Evolutionary conservation across 2,888 invertebrate genomes (phyloP).

Genomic region (Polylopha cassiicola): DNA sequence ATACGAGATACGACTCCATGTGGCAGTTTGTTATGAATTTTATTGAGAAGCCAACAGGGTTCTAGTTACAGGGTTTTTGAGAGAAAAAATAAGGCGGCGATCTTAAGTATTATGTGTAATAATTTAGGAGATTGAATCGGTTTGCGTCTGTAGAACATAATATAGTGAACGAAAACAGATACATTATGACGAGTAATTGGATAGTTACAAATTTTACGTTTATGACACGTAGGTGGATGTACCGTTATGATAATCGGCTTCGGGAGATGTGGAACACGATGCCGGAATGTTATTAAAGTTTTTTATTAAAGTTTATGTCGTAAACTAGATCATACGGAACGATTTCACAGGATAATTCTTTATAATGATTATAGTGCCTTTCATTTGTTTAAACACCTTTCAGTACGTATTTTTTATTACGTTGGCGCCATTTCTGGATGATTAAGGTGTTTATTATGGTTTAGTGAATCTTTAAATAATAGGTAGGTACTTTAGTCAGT

Average conservation of each 20-base stretch:
- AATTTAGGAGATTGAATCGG: conserved; percentile 58
- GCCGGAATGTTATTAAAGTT: conserved; percentile 64
- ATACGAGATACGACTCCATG: conserved; percentile 70
- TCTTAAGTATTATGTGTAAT: conserved; percentile 55
- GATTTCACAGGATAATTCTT: conserved; percentile 30
- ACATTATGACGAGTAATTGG: conserved; percentile 48
- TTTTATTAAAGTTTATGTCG: conserved; percentile 61
- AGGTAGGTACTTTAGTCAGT: too few relatives aligned
- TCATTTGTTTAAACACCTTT: conserved; percentile 22
- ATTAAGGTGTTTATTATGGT: conserved; percentile 10
- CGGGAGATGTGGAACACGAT: conserved; percentile 47
- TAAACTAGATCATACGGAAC: conserved; percentile 56
- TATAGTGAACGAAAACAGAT: conserved; percentile 50
- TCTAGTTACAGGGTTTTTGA: conserved; percentile 64
- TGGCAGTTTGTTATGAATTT: conserved; percentile 76
- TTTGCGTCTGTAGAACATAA: conserved; percentile 33
- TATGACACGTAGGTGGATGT: conserved; percentile 43
- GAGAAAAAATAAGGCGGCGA: conserved; percentile 49
- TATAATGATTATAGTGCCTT: conserved; percentile 20
- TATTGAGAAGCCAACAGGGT: conserved; percentile 65
- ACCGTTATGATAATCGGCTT: conserved; percentile 53
- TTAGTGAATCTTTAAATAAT: not conserved
- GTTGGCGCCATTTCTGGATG: conserved; percentile 45
- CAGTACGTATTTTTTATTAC: conserved; percentile 38
- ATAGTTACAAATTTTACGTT: conserved; percentile 54